Conservation (phyloP, 2,797 vertebrate species). For the Myotis pilosus region DNA sequence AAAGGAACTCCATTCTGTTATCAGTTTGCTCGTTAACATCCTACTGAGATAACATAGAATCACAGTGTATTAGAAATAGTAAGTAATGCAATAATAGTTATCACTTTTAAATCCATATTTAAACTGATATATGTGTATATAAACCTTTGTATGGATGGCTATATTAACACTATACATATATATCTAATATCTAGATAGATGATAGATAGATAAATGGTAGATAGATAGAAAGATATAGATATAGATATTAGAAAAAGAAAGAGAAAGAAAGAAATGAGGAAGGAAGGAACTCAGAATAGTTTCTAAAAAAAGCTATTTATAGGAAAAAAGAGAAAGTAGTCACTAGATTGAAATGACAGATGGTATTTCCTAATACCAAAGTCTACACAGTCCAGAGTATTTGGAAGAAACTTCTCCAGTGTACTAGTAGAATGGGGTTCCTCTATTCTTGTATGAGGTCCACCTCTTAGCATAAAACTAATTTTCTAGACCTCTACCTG, state of each 20-base stretch:
- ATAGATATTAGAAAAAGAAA: neutral
- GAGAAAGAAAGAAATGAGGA: too few relatives aligned
- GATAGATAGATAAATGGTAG: too few relatives aligned
- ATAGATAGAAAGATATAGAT: neutral
- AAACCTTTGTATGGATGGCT: neutral
- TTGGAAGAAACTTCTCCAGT: neutral
- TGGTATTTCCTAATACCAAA: neutral
- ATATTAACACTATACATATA: neutral
- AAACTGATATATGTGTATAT: neutral
- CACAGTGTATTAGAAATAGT: neutral
- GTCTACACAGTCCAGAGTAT: neutral
- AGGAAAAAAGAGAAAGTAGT: neutral
- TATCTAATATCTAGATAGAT: neutral
- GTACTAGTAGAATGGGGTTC: neutral
- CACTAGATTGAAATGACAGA: neutral
- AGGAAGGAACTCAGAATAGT: neutral
- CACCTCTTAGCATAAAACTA: neutral
- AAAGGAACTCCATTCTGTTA: neutral
- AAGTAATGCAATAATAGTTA: neutral
- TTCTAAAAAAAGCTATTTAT: neutral
- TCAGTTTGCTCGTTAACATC: conserved; percentile 41
- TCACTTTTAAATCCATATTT: neutral
- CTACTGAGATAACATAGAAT: neutral
- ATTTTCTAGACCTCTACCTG: neutral
- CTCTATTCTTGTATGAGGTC: neutral